These are phyloP conservation scores for Nettapus auritus DNA, from an alignment of 2,113 vertebrate genomes.

Conservation along the genomic window DNA sequence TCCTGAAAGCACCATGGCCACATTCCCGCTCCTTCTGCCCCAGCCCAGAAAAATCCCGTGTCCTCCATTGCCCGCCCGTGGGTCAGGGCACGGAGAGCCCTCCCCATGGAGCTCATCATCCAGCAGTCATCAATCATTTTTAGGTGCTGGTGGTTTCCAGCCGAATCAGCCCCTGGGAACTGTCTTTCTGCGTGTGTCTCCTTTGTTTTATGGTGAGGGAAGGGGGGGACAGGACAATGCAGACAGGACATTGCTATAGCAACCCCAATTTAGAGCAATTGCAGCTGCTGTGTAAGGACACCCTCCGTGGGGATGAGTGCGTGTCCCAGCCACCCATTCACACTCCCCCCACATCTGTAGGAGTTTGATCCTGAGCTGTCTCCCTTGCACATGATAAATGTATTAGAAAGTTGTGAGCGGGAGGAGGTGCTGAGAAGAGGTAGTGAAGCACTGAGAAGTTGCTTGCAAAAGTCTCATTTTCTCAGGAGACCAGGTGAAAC, in stretches of 20 bases:
- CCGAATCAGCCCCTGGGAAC: not conserved
- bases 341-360: not conserved
- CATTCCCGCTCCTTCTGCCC: not conserved
- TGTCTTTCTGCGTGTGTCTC: not conserved
- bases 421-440: not conserved
- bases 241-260: conserved; percentile 17
- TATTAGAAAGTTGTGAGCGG: not conserved
- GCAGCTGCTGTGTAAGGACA: not conserved
- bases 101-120: not conserved
- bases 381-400: not conserved
- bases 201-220: not conserved
- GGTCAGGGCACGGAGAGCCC: rapidly evolving
- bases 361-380: conserved; percentile 43
- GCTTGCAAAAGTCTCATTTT: not conserved
- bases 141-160: not conserved
- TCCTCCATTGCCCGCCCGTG: rapidly evolving
- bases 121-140: not conserved
- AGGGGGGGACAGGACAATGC: not conserved
- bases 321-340: not conserved
- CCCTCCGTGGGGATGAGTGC: not conserved
- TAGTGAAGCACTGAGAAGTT: not conserved
- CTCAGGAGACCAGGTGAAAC: not conserved
- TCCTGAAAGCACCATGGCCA: not conserved
- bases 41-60: not conserved
- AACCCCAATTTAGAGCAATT: not conserved